Base-by-base conservation (phyloP, 2,113 vertebrate genomes). In the Taxidea taxus region DNA sequence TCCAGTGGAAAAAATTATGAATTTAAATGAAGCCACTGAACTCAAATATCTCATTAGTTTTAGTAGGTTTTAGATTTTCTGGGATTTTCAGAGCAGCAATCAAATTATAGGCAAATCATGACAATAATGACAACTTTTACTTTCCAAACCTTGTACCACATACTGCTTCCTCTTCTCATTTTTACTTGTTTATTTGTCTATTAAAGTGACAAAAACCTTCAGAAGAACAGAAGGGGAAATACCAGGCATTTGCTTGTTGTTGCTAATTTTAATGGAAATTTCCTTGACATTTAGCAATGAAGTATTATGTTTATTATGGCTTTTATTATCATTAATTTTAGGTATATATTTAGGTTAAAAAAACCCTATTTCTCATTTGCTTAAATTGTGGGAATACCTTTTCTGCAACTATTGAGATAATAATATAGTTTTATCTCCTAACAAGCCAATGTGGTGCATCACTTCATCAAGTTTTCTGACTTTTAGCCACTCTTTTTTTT, bases 221-320 rank as follows among this genome's bases (percentile, higher is more conserved):
- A 44, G 80, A 66, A 81, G 31, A 49, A 87, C 10, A 85, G 51
- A 60, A 86, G 37, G 20, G n/a, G 10, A 70, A 80, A 70, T 49
- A 95, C 81, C 15, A 77, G 15, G 23, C 0, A 2, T 60, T 49
- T 95, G 21, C 14, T 1, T 54, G 39, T 70, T 66, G 11, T 94
- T 96, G 87, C 42, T 62, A 77, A 94, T 91, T 87, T 94, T 81
- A 85, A 88, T 66, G 83, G 47, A 88, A 74, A 84, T 90, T 94
- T 11, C 77, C 37, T 85, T 91, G 77, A 88, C 49, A 78, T 96
- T 54, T 96, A 93, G 75, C 20, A 12, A 86, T 49, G 56, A 83
- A 84, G n/a, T 49, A 47, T 37, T 83, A 74, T 89, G 23, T 95
- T 90, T 85, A 68, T 27, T 51, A 51, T 51, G 47, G 75, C 31